These are phyloP conservation scores for Pachyrhynchus sulphureomaculatus DNA, from an alignment of 1,140 invertebrate genomes.

Conservation along the genomic window DNA sequence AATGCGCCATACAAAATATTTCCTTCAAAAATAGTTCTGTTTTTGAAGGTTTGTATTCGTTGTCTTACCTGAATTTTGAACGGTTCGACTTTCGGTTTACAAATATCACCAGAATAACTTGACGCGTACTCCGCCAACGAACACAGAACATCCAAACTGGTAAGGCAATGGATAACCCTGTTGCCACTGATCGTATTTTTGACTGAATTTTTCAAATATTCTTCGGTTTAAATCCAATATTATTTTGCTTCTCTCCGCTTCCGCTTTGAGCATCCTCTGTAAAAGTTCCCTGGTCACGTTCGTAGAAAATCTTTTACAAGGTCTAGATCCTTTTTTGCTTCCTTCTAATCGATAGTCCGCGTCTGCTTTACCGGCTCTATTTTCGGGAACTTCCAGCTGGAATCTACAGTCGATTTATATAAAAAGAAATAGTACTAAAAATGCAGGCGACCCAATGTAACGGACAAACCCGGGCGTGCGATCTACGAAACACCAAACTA, in stretches of 20 bases:
- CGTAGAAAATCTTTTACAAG: constrained; percentile 84
- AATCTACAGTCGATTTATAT: too few relatives aligned
- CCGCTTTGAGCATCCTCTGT: constrained; percentile 72
- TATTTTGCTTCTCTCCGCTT: constrained; percentile 74
- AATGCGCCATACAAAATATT: too few relatives aligned
- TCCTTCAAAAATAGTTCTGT: too few relatives aligned
- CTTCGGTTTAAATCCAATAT: constrained; percentile 84
- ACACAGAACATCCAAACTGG: constrained; percentile 83
- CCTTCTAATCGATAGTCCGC: constrained; percentile 78
- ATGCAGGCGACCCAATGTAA: neutral
- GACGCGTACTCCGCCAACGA: constrained; percentile 78
- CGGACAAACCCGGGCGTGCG: too few relatives aligned
- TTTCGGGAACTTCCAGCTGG: constrained; percentile 91
- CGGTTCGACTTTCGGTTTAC: constrained; percentile 40
- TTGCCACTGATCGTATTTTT: constrained; percentile 70
- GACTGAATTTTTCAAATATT: constrained; percentile 90
- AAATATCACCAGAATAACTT: constrained; percentile 54
- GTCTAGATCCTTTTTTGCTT: constrained; percentile 83
- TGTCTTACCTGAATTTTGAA: too few relatives aligned
- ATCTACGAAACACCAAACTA: too few relatives aligned
- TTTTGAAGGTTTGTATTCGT: too few relatives aligned
- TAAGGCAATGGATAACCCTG: constrained; percentile 73
- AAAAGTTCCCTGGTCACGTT: constrained; percentile 74
- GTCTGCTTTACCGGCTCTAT: constrained; percentile 65
- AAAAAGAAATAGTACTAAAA: neutral